Evolutionary conservation across 1,140 invertebrate genomes (phyloP).

Genomic region (Camponotus pennsylvanicus): DNA sequence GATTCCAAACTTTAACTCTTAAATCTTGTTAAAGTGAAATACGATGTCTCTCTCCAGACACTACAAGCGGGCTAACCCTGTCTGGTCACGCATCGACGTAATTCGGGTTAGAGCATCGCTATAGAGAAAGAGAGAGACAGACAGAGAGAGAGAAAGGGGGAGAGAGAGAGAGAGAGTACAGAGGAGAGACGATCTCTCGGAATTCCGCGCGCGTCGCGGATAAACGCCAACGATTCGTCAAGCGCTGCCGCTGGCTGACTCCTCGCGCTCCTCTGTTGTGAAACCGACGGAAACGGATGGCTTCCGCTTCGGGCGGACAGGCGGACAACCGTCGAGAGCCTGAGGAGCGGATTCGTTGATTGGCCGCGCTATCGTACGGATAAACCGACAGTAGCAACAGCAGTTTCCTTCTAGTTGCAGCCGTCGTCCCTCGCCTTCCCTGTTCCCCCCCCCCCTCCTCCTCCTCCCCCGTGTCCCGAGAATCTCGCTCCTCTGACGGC

Average conservation of each 20-base stretch:
- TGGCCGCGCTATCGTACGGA: conserved; percentile 70
- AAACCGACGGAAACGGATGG: conserved; percentile 74
- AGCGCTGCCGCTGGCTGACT: conserved; percentile 51
- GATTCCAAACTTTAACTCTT: not conserved
- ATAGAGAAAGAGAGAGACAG: not conserved
- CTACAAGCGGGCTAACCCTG: not conserved
- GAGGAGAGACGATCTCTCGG: conserved; percentile 10
- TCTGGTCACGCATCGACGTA: conserved; percentile 38
- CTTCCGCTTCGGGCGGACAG: conserved; percentile 71
- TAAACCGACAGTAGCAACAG: conserved; percentile 58
- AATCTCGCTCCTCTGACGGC: conserved; percentile 61
- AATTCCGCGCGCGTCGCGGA: conserved; percentile 51
- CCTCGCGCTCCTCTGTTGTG: conserved; percentile 42
- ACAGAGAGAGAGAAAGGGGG: no score
- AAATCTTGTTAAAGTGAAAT: conserved; percentile 21
- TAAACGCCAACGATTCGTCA: conserved; percentile 53
- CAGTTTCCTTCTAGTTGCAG: conserved; percentile 65
- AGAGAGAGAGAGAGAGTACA: no score
- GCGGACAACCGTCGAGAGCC: conserved; percentile 71
- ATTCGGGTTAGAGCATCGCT: conserved; percentile 17
- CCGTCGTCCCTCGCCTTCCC: conserved; percentile 57
- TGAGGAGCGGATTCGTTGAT: conserved; percentile 74
- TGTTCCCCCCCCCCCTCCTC: not conserved
- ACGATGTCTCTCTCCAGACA: conserved; percentile 1
- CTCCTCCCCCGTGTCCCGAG: not conserved